Conservation (phyloP, 1,140 invertebrate genomes). For the Platyscapa corneri region DNA sequence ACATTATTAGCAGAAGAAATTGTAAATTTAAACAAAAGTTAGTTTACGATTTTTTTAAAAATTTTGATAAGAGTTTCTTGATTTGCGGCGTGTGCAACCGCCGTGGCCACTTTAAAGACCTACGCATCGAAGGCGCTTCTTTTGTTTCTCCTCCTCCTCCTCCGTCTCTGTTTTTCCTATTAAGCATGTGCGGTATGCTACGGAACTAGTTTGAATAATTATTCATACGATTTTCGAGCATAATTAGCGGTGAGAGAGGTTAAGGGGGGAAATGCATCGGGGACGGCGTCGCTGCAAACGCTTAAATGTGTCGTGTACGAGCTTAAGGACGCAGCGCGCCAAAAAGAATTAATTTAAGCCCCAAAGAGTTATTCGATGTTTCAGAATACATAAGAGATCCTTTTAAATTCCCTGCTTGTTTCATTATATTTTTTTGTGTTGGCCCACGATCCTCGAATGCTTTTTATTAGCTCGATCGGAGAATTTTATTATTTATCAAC, state of each 20-base stretch:
- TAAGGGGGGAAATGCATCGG: not conserved
- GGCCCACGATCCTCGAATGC: no score
- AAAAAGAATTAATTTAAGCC: not conserved
- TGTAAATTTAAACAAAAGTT: no score
- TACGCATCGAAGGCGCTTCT: not conserved
- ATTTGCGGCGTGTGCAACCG: not conserved
- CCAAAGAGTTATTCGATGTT: constrained; percentile 13
- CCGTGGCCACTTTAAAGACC: not conserved
- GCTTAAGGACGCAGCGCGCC: not conserved
- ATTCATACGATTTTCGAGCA: constrained; percentile 45
- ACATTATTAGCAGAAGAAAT: no score
- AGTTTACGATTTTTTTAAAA: no score
- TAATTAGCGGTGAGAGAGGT: constrained; percentile 28
- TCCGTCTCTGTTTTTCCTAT: not conserved
- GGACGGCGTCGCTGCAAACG: not conserved
- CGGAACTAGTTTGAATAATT: constrained; percentile 44
- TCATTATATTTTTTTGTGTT: not conserved
- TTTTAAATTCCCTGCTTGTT: not conserved
- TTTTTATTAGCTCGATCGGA: no score
- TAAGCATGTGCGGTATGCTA: not conserved
- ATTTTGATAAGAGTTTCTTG: not conserved
- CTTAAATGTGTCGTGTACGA: not conserved
- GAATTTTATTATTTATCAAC: no score
- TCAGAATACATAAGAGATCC: not conserved
- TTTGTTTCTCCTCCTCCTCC: not conserved